phyloP scores from a whole-genome alignment of 2,888 invertebrate species.

The Troides helena region DNA sequence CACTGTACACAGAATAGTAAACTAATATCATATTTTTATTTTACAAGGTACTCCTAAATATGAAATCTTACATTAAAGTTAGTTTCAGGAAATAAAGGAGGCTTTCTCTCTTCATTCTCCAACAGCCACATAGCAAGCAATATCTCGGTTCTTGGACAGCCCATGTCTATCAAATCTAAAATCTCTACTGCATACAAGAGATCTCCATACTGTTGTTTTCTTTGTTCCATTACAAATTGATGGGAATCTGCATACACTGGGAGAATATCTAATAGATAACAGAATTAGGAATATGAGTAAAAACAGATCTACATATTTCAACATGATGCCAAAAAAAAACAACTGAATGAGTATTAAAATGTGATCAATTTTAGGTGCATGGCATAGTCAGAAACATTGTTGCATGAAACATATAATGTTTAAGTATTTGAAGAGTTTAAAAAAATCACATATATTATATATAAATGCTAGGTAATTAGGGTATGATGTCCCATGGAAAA shows the following conservation, averaged over 20 bases:
- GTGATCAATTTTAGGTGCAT: too few species aligned
- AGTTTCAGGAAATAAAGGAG: conserved; percentile 62
- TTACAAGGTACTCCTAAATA: neutral
- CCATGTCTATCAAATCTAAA: conserved; percentile 83
- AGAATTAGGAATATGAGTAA: neutral
- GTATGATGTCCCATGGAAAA: too few species aligned
- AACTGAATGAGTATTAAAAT: too few species aligned
- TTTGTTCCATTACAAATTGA: conserved; percentile 86
- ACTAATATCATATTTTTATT: too few species aligned
- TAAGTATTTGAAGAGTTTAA: too few species aligned
- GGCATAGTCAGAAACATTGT: too few species aligned
- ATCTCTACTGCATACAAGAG: conserved; percentile 84
- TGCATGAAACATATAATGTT: too few species aligned
- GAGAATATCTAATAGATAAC: conserved; percentile 82
- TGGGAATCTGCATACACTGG: conserved; percentile 89
- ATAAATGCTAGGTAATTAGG: too few species aligned
- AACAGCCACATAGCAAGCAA: conserved; percentile 90
- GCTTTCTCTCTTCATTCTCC: conserved; percentile 82
- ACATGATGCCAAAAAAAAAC: too few species aligned
- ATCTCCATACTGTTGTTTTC: conserved; percentile 87
- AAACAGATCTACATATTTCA: too few species aligned
- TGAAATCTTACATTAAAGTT: conserved; percentile 53
- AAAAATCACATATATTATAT: too few species aligned
- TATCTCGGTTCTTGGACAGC: conserved; percentile 83
- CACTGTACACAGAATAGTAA: too few species aligned